A percentile compares a stretch with the other conserved stretches of the same genome.
These are phyloP conservation scores for Campoplex capitator DNA, from an alignment of 2,888 invertebrate species.

Conservation along the genomic window DNA sequence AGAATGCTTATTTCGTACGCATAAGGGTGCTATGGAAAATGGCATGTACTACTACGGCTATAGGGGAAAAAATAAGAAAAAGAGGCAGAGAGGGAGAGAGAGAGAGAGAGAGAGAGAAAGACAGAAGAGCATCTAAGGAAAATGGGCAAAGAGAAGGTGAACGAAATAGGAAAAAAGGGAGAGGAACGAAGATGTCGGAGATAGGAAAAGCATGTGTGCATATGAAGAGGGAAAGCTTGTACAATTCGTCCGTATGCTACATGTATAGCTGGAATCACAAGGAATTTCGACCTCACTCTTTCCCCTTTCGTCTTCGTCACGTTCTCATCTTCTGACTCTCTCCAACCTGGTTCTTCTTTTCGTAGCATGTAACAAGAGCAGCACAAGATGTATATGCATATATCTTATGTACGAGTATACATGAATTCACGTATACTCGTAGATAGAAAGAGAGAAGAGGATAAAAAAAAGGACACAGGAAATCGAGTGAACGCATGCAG, in stretches of 20 bases:
- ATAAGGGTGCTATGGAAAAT: constrained; percentile 51
- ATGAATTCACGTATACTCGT: background rate
- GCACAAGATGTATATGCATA: constrained; percentile 31
- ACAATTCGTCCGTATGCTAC: constrained; percentile 48
- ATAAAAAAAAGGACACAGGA: constrained; percentile 59
- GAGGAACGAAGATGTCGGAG: constrained; percentile 12
- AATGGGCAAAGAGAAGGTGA: constrained; percentile 54
- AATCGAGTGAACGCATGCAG: constrained; percentile 77
- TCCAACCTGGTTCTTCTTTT: constrained; percentile 39
- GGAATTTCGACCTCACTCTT: constrained; percentile 49
- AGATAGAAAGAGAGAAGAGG: constrained; percentile 22
- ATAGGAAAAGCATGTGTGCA: constrained; percentile 53
- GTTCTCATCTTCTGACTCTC: constrained; percentile 50
- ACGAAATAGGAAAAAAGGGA: constrained; percentile 44
- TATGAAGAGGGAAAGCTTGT: constrained; percentile 44
- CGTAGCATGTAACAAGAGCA: constrained; percentile 36
- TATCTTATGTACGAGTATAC: background rate
- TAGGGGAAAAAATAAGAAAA: constrained; percentile 13
- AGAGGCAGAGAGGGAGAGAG: background rate
- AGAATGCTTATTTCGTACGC: constrained; percentile 45
- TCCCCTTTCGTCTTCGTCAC: constrained; percentile 46
- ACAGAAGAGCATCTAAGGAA: constrained; percentile 26
- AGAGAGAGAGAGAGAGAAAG: background rate
- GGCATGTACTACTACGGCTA: background rate
- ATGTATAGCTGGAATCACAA: constrained; percentile 49